Conservation (phyloP, 2,797 vertebrate species). For the Bovichtus diacanthus region DNA sequence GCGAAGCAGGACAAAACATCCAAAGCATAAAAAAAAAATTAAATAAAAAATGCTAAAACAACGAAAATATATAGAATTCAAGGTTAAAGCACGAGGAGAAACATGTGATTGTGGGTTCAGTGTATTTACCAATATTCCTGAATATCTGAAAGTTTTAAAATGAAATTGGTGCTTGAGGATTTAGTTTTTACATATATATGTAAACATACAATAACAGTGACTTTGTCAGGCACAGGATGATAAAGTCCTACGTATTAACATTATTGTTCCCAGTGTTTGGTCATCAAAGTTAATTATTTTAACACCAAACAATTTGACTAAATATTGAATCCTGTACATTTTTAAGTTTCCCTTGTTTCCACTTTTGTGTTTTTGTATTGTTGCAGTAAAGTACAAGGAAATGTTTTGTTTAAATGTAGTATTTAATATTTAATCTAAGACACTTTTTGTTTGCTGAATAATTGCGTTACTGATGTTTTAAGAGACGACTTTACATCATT, state of each 20-base stretch:
- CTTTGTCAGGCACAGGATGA: background rate
- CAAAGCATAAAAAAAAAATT: background rate
- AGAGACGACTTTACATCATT: background rate
- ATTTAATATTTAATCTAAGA: background rate
- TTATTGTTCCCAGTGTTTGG: background rate
- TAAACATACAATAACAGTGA: background rate
- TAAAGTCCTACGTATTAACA: background rate
- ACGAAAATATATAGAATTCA: conserved; percentile 8
- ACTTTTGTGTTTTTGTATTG: too few relatives aligned
- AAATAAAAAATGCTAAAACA: conserved; percentile 5
- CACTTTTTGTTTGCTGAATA: background rate
- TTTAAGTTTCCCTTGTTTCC: too few relatives aligned
- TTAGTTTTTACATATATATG: background rate
- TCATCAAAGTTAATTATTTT: background rate
- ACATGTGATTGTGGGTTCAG: conserved; percentile 9
- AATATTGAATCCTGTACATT: too few relatives aligned
- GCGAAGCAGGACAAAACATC: background rate
- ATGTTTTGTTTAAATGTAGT: background rate
- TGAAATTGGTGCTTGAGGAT: background rate
- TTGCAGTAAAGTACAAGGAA: too few relatives aligned
- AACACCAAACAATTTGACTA: background rate
- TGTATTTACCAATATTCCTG: background rate
- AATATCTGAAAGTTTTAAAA: background rate
- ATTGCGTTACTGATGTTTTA: background rate
- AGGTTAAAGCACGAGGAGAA: conserved; percentile 7